Conservation (phyloP, 2,113 vertebrate species). For the Hypomesus transpacificus region DNA sequence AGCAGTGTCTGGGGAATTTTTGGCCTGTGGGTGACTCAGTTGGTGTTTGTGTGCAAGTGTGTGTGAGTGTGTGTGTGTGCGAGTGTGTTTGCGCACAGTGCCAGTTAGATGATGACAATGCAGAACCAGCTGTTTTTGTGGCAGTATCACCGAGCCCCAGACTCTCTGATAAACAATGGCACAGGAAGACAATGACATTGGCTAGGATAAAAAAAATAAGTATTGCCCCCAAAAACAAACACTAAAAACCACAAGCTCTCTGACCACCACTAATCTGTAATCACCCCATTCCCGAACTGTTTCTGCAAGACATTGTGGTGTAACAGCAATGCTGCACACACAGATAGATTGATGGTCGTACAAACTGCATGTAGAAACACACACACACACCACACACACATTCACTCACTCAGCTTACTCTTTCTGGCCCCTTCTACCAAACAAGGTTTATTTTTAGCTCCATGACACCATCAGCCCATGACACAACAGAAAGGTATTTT, state of each 20-base stretch:
- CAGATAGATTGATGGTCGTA: neutral
- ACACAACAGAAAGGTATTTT: constrained; percentile 67
- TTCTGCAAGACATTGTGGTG: too few relatives aligned
- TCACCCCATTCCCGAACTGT: neutral
- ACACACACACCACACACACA: constrained; percentile 9
- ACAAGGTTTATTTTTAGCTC: constrained; percentile 66
- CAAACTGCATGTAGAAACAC: constrained; percentile 7
- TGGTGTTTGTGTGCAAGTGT: neutral
- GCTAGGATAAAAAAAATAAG: constrained; percentile 18
- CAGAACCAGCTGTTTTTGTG: constrained; percentile 32
- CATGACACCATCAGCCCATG: constrained; percentile 59
- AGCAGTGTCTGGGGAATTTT: neutral
- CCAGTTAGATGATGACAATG: constrained; percentile 39
- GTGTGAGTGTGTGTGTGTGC: constrained; percentile 13
- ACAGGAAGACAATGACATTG: constrained; percentile 39
- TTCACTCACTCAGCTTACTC: constrained; percentile 22
- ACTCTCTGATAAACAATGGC: constrained; percentile 48
- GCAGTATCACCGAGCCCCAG: constrained; percentile 34
- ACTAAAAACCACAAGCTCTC: neutral
- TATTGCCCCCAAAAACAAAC: neutral
- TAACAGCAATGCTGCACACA: neutral
- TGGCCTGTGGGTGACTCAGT: constrained; percentile 33
- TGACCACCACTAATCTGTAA: neutral
- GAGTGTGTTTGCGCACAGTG: constrained; percentile 3
- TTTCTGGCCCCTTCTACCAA: constrained; percentile 49